phyloP scores from a whole-genome alignment of 2,888 invertebrate species.

The Drosophila anceps region DNA sequence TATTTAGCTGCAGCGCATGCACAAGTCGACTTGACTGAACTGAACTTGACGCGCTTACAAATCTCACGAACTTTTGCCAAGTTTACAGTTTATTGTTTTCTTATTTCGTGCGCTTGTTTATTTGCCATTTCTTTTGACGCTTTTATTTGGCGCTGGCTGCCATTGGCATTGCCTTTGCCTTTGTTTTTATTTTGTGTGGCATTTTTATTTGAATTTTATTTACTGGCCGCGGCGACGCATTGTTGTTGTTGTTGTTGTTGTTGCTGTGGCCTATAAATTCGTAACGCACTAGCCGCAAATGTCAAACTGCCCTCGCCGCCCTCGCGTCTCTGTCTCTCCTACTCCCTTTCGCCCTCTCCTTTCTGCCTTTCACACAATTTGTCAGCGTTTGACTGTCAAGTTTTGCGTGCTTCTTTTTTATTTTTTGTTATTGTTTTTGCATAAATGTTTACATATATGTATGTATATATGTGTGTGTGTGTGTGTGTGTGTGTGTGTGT shows the following conservation, averaged over 20 bases:
- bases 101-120: constrained; percentile 63
- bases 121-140: constrained; percentile 79
- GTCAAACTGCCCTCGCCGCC: background rate
- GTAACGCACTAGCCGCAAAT: constrained; percentile 57
- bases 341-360: background rate
- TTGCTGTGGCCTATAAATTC: constrained; percentile 69
- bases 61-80: constrained; percentile 50
- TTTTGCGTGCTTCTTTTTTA: constrained; percentile 39
- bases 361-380: constrained; percentile 53
- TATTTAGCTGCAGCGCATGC: constrained; percentile 38
- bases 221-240: constrained; percentile 54
- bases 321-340: background rate
- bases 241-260: constrained; percentile 14
- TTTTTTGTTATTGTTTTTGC: constrained; percentile 30
- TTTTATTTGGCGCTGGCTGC: constrained; percentile 60
- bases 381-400: constrained; percentile 61
- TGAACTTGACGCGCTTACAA: background rate
- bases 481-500: constrained; percentile 21
- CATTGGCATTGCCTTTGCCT: constrained; percentile 26
- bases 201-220: constrained; percentile 80
- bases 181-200: constrained; percentile 59
- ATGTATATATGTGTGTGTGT: constrained; percentile 8
- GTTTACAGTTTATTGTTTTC: constrained; percentile 61
- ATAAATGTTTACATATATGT: constrained; percentile 22
- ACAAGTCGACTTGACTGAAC: background rate